Percentiles rank a stretch among this genome's conserved stretches.
Conservation (phyloP, 2,113 vertebrate genomes). For the Grammomys dolichurus region DNA sequence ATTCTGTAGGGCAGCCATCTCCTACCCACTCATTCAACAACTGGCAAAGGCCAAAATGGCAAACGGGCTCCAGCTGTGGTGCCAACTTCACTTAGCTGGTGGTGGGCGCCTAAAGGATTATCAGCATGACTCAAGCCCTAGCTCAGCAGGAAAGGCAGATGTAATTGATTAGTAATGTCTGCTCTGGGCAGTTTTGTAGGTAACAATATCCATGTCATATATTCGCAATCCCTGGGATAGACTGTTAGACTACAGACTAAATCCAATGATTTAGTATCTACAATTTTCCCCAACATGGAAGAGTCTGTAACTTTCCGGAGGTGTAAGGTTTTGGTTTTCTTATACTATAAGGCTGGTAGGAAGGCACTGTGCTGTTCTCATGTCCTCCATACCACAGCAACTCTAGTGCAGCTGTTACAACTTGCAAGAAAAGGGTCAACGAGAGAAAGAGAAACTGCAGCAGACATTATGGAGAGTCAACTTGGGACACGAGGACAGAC, state of each 20-base stretch:
- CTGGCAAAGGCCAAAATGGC: slow-evolving; percentile 40
- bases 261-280: not conserved
- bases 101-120: not conserved
- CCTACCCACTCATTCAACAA: not conserved
- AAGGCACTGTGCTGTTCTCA: not conserved
- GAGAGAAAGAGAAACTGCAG: slow-evolving; percentile 29
- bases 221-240: not conserved
- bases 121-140: not conserved
- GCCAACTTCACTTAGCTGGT: not conserved
- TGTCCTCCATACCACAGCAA: not conserved
- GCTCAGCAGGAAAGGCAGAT: not conserved
- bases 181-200: not conserved
- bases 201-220: not conserved
- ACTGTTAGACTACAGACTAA: not conserved
- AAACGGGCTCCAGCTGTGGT: not conserved
- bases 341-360: not conserved
- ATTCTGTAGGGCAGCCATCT: not conserved
- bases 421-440: slow-evolving; percentile 1
- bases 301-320: slow-evolving; percentile 4
- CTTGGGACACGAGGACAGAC: slow-evolving; percentile 31
- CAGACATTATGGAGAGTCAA: slow-evolving; percentile 39
- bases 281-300: not conserved
- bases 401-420: not conserved
- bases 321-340: not conserved
- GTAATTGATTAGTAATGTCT: slow-evolving; percentile 53